Evolutionary conservation across 2,113 vertebrate genomes (phyloP), one percentile per base, ranked within the genome.

Genomic region (Hyla sarda): DNA sequence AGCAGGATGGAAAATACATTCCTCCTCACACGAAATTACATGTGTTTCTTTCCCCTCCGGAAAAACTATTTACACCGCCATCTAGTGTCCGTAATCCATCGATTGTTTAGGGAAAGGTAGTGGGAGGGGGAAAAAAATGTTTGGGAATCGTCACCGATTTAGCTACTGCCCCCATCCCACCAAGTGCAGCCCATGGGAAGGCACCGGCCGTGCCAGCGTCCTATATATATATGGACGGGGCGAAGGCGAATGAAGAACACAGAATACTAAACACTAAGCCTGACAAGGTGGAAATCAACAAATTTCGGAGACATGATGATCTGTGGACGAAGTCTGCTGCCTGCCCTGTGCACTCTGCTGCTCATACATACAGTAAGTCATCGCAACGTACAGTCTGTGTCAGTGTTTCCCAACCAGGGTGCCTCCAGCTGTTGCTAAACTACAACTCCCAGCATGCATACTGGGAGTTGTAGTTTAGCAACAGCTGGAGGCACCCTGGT

Each of bases 1-100:
- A 78, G 83, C 23, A 23, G 82, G 50, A 58, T 84, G 50, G 82
- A 75, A 84, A 75, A 75, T 6, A 19, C 82, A 84, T 84, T 84
- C 82, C 72, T 62, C 45, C n/a, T 74, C 32, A 34, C 60, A 72
- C 47, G 47, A 52, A n/a, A 48, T 52, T 78, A 50, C 56, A 75
- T 45, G 52, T 45, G 23, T 17, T 47, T 25, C 16, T 47, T 52
- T n/a, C n/a, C 13, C 58, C 58, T 78, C 34, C 25, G 25, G 82
- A 14, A 77, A 41, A 50, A 50, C 65, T 4, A 52, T 52, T 21
- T n/a, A 72, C 28, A 54, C 37, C 45, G 84, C 75, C 84, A 86
- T 34, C 84, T 80, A 86, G 47, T 58, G 84, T 25, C 48, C 75
- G 23, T 71, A 13, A 11, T 10, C 54, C 12, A 37, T 5, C 17